Conservation (phyloP, 2,113 vertebrate genomes). For the Spilogale gracilis region DNA sequence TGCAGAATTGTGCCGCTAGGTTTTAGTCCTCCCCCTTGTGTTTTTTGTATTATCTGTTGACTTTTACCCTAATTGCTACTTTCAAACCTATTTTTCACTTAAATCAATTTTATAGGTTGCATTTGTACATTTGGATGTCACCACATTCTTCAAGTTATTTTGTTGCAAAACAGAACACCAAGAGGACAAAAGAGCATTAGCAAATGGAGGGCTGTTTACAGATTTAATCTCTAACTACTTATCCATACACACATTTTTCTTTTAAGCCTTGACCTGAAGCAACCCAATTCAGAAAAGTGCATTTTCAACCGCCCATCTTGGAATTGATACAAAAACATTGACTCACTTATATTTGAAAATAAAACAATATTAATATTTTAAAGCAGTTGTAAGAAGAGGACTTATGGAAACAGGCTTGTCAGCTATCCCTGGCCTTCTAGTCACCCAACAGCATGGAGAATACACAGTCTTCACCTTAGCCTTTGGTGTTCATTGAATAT, state of each 20-base stretch:
- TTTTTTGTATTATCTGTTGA: conserved; percentile 22
- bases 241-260: conserved; percentile 68
- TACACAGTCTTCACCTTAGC: background rate
- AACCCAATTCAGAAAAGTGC: conserved; percentile 79
- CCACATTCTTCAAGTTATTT: conserved; percentile 63
- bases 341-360: conserved; percentile 79
- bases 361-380: conserved; percentile 73
- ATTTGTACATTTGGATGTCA: conserved; percentile 57
- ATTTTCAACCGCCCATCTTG: conserved; percentile 78
- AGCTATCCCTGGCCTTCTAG: conserved; percentile 59
- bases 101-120: conserved; percentile 67
- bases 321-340: conserved; percentile 72
- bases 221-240: conserved; percentile 70
- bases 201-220: conserved; percentile 77
- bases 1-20: background rate
- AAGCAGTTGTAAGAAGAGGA: conserved; percentile 47
- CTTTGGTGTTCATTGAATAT: background rate
- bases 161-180: conserved; percentile 61
- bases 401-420: conserved; percentile 57
- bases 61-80: background rate
- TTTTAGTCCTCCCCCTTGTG: background rate
- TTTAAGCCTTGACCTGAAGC: conserved; percentile 81
- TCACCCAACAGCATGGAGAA: conserved; percentile 29
- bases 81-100: conserved; percentile 61
- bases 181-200: conserved; percentile 58